Evolutionary conservation across 2,797 vertebrate species (phyloP).

Genomic region (Oreortyx pictus): DNA sequence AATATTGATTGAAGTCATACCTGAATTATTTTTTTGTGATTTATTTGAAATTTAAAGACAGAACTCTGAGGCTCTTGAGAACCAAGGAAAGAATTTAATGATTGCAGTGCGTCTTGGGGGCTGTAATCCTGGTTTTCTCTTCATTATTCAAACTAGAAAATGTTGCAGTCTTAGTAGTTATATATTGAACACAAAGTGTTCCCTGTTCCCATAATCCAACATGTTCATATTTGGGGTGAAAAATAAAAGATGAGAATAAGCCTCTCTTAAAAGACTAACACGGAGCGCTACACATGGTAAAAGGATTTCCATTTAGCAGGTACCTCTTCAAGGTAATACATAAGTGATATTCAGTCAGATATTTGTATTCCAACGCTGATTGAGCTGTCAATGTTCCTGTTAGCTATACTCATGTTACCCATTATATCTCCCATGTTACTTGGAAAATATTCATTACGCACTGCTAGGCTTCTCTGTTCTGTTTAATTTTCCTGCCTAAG

Average conservation of each 20-base stretch:
- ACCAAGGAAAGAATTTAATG: not conserved
- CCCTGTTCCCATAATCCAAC: constrained; percentile 38
- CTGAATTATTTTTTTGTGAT: not conserved
- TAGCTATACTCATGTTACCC: constrained; percentile 55
- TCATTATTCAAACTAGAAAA: not conserved
- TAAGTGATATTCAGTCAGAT: constrained; percentile 72
- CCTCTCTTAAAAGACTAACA: constrained; percentile 62
- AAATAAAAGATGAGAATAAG: not conserved
- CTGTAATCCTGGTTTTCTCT: constrained; percentile 12
- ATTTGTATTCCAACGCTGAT: constrained; percentile 71
- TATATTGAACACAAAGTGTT: constrained; percentile 37
- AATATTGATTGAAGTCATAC: constrained; percentile 1
- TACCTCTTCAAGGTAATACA: constrained; percentile 66
- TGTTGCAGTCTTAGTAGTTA: not conserved
- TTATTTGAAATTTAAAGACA: not conserved
- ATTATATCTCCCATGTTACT: constrained; percentile 45
- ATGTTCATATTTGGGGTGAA: not conserved
- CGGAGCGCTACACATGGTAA: constrained; percentile 52
- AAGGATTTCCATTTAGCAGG: constrained; percentile 57
- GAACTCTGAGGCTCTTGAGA: not conserved
- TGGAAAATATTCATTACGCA: constrained; percentile 36
- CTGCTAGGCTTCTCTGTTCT: not conserved
- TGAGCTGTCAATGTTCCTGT: constrained; percentile 59
- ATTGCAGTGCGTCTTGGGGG: not conserved
- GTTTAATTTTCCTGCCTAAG: constrained; percentile 38